Evolutionary conservation across 2,113 vertebrate species (phyloP).

Genomic region (Platichthys stellatus): DNA sequence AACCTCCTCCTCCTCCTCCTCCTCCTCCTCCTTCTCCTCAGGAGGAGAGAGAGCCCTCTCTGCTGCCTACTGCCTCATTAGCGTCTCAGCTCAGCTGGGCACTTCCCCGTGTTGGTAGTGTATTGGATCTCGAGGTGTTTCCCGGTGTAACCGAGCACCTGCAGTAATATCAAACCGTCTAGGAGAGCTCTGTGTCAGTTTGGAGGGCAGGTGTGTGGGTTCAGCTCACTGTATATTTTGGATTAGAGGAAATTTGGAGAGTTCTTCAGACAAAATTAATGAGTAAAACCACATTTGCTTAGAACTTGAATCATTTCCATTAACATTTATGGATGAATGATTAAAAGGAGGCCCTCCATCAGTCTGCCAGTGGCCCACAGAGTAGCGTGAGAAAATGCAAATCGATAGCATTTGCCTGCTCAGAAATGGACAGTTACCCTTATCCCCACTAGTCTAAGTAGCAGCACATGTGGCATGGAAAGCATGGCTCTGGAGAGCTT

Average conservation of each 20-base stretch:
- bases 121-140: slow-evolving; percentile 56
- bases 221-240: background rate
- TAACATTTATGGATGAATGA: slow-evolving; percentile 42
- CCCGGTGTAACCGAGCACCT: slow-evolving; percentile 52
- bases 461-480: slow-evolving; percentile 39
- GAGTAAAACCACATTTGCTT: too few relatives aligned
- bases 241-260: background rate
- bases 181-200: background rate
- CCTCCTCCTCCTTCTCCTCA: slow-evolving; percentile 21
- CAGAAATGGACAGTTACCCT: slow-evolving; percentile 37
- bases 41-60: slow-evolving; percentile 40
- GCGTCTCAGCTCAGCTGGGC: slow-evolving; percentile 15
- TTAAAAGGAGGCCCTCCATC: slow-evolving; percentile 46
- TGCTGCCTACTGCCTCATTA: slow-evolving; percentile 36
- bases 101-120: slow-evolving; percentile 32
- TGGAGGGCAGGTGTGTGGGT: slow-evolving; percentile 20
- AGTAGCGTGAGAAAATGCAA: slow-evolving; percentile 61
- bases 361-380: slow-evolving; percentile 23
- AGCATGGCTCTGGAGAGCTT: slow-evolving; percentile 40
- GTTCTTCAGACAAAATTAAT: too few relatives aligned
- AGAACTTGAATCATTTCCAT: background rate
- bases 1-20: background rate
- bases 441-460: slow-evolving; percentile 26
- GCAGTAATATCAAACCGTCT: slow-evolving; percentile 6
- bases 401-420: slow-evolving; percentile 28